Evolutionary conservation across 2,888 invertebrate species (phyloP).

Genomic region (Parapristionchus giblindavisi): DNA sequence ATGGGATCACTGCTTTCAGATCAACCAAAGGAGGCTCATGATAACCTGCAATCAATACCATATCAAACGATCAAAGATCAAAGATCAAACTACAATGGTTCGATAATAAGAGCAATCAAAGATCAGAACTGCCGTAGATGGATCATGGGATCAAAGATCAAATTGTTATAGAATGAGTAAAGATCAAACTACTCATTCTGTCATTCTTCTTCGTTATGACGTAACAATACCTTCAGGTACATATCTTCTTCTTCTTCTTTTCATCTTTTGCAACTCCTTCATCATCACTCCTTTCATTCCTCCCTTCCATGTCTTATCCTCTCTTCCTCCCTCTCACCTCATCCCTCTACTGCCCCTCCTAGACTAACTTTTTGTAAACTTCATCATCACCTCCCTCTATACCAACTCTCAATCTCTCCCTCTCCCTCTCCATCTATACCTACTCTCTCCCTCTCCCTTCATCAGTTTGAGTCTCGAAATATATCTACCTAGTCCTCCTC

Average conservation of each 20-base stretch:
- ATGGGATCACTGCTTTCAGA: conserved; percentile 46
- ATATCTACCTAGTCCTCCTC: background rate
- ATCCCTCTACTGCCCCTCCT: conserved; percentile 4
- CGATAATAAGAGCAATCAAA: too few relatives aligned
- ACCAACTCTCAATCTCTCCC: conserved; percentile 18
- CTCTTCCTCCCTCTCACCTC: conserved; percentile 8
- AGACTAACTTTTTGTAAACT: conserved; percentile 32
- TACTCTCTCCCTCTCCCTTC: conserved; percentile 12
- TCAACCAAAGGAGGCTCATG: conserved; percentile 54
- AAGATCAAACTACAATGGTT: too few relatives aligned
- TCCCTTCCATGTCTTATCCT: conserved; percentile 3
- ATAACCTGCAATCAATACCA: conserved; percentile 49
- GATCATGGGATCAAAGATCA: too few relatives aligned
- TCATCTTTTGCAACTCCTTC: background rate
- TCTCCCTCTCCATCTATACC: conserved; percentile 22
- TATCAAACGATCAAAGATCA: too few relatives aligned
- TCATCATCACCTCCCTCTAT: conserved; percentile 13
- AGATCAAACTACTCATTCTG: background rate
- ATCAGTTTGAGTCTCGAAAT: background rate
- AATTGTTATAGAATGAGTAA: background rate
- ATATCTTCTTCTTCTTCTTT: background rate
- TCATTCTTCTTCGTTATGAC: background rate
- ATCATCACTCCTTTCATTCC: too few relatives aligned
- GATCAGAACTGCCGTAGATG: too few relatives aligned
- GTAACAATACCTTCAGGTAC: background rate